Percentiles rank a stretch among this genome's conserved stretches.
Conservation (phyloP, 64 coral and sea anemone genomes). For the Platygyra sinensis region DNA sequence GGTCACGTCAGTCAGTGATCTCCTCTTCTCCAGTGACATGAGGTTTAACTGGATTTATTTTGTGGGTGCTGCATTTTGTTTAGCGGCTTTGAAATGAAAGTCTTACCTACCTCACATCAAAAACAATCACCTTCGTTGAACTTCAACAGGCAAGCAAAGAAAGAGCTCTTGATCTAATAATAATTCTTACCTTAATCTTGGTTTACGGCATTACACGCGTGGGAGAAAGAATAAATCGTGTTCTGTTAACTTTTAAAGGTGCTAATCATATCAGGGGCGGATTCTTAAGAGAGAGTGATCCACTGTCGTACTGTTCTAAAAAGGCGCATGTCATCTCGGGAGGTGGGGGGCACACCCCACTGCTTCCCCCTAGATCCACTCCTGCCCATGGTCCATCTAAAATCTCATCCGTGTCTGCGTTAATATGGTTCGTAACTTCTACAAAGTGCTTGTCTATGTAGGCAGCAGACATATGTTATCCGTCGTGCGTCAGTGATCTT, state of each 20-base stretch:
- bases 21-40: too few relatives aligned
- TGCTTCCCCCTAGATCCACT: too few relatives aligned
- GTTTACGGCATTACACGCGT: constrained; percentile 22
- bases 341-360: too few relatives aligned
- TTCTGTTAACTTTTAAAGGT: not conserved
- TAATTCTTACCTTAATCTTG: constrained; percentile 13
- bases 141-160: not conserved
- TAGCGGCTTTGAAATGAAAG: not conserved
- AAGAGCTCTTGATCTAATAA: not conserved
- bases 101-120: not conserved
- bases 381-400: constrained; percentile 29
- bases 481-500: constrained; percentile 22
- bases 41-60: constrained; percentile 21
- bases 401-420: constrained; percentile 7
- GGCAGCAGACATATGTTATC: constrained; percentile 36
- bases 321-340: too few relatives aligned
- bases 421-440: constrained; percentile 32
- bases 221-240: constrained; percentile 41
- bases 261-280: not conserved
- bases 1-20: too few relatives aligned
- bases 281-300: too few relatives aligned
- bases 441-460: constrained; percentile 3
- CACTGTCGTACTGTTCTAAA: too few relatives aligned
- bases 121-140: not conserved
- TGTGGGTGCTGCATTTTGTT: constrained; percentile 35